Base-by-base conservation (phyloP, 2,797 vertebrate species). In the Alectoris magna region DNA sequence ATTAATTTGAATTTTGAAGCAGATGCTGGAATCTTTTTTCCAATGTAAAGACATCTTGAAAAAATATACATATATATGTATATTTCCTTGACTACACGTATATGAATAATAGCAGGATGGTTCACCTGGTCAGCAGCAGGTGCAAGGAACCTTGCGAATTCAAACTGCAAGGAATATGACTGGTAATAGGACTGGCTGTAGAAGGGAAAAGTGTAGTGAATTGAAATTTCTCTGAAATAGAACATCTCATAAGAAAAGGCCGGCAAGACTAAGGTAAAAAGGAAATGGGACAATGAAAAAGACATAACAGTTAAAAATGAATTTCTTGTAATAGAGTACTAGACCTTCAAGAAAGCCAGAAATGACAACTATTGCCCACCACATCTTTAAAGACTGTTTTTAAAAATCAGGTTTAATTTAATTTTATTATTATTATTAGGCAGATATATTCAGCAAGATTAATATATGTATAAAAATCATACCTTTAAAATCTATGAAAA, bases 291-390 rank as follows among this genome's bases (percentile, higher is more conserved):
- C 70, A 86, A 85, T 10, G 9, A 46, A 55, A 27, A 77, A 68
- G 34, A 59, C 5, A 82, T 31, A 26, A 68, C 11, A 23, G 34
- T 43, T 74, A 93, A 82, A 97, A 93, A 79, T 38, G 64, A 87
- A 80, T 96, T 96, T 93, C 83, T 91, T 27, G 38, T 23, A 73
- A 91, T 55, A 85, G 19, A 96, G 70, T 69, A 71, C 56, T 83
- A 90, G 87, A 97, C 94, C 95, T 94, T 97, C 96, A 48, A 85
- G 81, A 96, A 96, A 97, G 74, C 36, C 92, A 95, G 95, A 91
- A 94, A 94, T 58, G 84, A 96, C 77, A 96, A 94, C 97, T 98
- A 97, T 96, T 97, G 97, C 95, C 97, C 97, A 98, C 94, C 92
- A 95, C 44, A 93, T 80, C 77, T 97, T 98, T 97, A 97, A 97